Evolutionary conservation across 1,140 invertebrate species (phyloP).

Genomic region (Tetragnatha versicolor): DNA sequence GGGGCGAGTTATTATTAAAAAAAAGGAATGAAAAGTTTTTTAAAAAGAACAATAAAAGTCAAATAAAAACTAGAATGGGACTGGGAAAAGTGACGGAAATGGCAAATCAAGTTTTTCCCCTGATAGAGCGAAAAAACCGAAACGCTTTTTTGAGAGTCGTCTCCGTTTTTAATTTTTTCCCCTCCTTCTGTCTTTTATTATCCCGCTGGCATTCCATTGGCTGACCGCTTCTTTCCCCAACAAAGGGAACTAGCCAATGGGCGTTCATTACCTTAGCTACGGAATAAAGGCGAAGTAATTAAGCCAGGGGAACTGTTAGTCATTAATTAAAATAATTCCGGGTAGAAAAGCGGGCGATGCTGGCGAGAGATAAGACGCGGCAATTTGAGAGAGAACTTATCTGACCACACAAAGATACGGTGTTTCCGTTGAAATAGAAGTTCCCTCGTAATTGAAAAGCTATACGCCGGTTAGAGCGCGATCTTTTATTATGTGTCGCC

Average conservation of each 20-base stretch:
- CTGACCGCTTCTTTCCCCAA: slow-evolving; percentile 41
- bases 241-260: slow-evolving; percentile 40
- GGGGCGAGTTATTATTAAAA: not conserved
- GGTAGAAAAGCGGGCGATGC: slow-evolving; percentile 44
- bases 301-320: slow-evolving; percentile 43
- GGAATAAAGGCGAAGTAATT: slow-evolving; percentile 45
- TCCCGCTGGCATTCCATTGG: slow-evolving; percentile 23
- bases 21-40: too few relatives aligned
- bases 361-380: slow-evolving; percentile 29
- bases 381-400: slow-evolving; percentile 53
- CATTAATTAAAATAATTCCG: slow-evolving; percentile 56
- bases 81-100: slow-evolving; percentile 46
- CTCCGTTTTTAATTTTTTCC: not conserved
- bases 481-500: slow-evolving; percentile 16
- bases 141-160: too few relatives aligned
- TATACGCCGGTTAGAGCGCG: slow-evolving; percentile 24
- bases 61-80: slow-evolving; percentile 37
- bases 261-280: slow-evolving; percentile 33
- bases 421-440: slow-evolving; percentile 31
- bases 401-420: slow-evolving; percentile 45
- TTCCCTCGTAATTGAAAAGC: slow-evolving; percentile 54
- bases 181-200: not conserved
- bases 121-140: slow-evolving; percentile 8
- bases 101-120: slow-evolving; percentile 52
- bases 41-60: slow-evolving; percentile 50